Percentiles rank a stretch among this genome's conserved stretches.
phyloP scores from a whole-genome alignment of 2,113 vertebrate genomes.

The Lichenostomus cassidix region DNA sequence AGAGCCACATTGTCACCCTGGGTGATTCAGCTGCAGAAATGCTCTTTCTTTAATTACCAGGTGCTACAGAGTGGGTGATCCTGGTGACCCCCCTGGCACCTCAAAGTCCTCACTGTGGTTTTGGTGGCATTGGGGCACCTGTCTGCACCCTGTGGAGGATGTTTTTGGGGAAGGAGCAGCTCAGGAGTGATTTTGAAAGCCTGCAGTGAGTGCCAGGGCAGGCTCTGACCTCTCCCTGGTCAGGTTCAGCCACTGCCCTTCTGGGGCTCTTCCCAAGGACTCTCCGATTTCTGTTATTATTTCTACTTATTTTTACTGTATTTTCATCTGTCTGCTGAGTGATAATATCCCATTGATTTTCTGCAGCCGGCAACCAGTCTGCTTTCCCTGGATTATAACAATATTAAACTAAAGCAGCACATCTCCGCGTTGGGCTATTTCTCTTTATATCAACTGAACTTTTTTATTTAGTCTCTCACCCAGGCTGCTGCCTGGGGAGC shows the following conservation, averaged over 20 bases:
- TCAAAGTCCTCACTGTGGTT: accelerated
- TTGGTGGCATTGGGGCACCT: neutral
- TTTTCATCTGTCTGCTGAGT: neutral
- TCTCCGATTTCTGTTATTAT: neutral
- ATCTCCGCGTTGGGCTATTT: neutral
- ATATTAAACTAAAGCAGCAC: neutral
- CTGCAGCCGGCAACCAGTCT: neutral
- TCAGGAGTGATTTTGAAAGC: neutral
- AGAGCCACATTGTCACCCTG: neutral
- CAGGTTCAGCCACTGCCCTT: neutral
- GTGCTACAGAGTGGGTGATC: neutral
- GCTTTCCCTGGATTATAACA: neutral
- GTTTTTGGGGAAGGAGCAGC: neutral
- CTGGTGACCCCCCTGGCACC: neutral
- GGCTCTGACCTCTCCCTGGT: neutral
- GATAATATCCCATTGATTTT: conserved; percentile 34
- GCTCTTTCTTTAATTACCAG: neutral
- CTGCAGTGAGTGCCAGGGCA: accelerated
- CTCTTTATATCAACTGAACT: neutral
- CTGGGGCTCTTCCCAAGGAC: neutral
- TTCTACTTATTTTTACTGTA: neutral
- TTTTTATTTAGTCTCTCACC: neutral
- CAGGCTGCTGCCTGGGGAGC: neutral
- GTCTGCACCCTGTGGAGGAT: neutral
- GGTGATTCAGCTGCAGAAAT: neutral